Evolutionary conservation across 1,140 invertebrate genomes (phyloP), one percentile per base, ranked within the genome.

Genomic region (Cepaea nemoralis): DNA sequence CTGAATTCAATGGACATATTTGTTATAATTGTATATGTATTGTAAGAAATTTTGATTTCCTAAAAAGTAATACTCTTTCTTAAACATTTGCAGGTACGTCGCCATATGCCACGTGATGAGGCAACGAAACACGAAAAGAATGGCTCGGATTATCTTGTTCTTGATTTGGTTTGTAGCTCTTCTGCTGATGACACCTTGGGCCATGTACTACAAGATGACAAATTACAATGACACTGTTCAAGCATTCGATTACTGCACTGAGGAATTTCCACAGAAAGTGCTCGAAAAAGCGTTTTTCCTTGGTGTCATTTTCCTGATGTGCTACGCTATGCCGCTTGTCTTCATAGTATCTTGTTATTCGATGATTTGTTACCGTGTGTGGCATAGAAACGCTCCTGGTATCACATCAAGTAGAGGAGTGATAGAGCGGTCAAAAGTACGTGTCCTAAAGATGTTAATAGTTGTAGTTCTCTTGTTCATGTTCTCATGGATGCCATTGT

Each of bases 71-170:
- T 45, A 50, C 40, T 31, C 35, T 71, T 33, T 27, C 40, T 55
- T 55, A 1, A 40, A 27, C 42, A 0, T 59, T 39, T 40, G 10
- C 94, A 98, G 97, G 92, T 98, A 97, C 90, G 93, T 98, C 83
- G 97, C 97, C 40, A 98, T 98, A 82, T 98, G 97, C 95, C 97
- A 96, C 94, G 96, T 97, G 0, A 91, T 98, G 84, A 96, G 96
- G 89, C 95, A 95, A 84, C 96, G 97, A 91, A 97, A 98, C 90
- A 97, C 96, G 33, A 96, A 96, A 83, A 93, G 94, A 59, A 94
- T 95, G 35, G 96, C 96, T 0, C 93, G 96, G 24, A 92, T 96
- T 88, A 96, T 97, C 93, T 97, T 98, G 84, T 92, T 95, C n/a
- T 91, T 96, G 87, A 98, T 98, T 86, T 98, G 97, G 97, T 93